Base-by-base conservation (phyloP, 2,113 vertebrate genomes). In the Otocyon megalotis region DNA sequence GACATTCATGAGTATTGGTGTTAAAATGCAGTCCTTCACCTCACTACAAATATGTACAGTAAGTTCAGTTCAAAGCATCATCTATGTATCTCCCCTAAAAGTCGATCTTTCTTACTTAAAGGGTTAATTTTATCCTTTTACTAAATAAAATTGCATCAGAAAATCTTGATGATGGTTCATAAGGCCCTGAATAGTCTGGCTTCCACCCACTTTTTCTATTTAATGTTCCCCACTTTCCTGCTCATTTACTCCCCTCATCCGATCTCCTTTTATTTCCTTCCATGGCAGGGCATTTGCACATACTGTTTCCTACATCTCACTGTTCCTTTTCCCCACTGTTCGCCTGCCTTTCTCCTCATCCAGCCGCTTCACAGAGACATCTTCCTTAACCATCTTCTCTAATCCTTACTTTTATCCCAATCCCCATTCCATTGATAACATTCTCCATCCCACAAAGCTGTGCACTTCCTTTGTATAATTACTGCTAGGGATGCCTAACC, bases 321-420 rank as follows among this genome's bases (percentile, higher is more conserved):
- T 1, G 0, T 30, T 48, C 50, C 32, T 56, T 81, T 62, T 2
- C 16, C 9, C 14, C 8, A 0, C 11, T 3, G 0, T 84, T 74
- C 43, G 30, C 26, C 3, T 92, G 13, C 22, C 12, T 84, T 22
- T 13, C 71, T 93, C 30, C 28, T 50, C 14, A 56, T 50, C 22
- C 4, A 50, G 3, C 15, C 9, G 28, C 12, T 19, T 24, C 19
- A 1, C 19, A 76, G n/a, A 48, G 30, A n/a, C 2, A 32, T 20
- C 43, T 81, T 80, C 63, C 20, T 50, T 67, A 65, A 32, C 9
- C 54, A 15, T 53, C 3, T 63, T 37, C 54, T 90, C 35, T 72
- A 74, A 54, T 30, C 26, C n/a, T 10, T 14, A 3, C 5, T 14
- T 69, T 43, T 79, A 7, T 56, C 11, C 15, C 17, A 65, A 20